Evolutionary conservation across 2,888 invertebrate genomes (phyloP), one percentile per base, ranked within the genome.

Genomic region (Mechanitis messenoides): DNA sequence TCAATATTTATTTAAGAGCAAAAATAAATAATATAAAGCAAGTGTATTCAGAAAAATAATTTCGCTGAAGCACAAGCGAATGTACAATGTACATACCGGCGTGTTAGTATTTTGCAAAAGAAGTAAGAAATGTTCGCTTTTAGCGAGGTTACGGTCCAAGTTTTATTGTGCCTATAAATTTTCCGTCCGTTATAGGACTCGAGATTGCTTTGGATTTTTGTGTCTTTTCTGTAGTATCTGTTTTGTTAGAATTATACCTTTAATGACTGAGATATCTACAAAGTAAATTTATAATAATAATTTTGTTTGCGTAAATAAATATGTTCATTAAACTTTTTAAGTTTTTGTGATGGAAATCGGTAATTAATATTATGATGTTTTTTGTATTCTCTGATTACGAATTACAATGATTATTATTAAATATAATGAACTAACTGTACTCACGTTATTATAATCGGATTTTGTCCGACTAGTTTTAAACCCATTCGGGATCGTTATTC

Each of bases 161-260:
- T 88, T 89, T 89, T 89, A 89, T 89, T 86, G 87, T 82, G 77
- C 80, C 80, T 72, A 89, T 89, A 89, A 89, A 89, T 89, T 88
- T 85, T 80, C 83, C 79, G 81, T 72, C 70, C 74, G 79, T 80
- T 75, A 81, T 82, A 78, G 75, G 76, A 77, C 78, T 79, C 74
- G 82, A 85, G 86, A 87, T 87, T 88, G 87, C 83, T 78, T 79
- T 77, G 80, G 85, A 86, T 87, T 88, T 85, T 87, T 86, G 85
- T 81, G 77, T 78, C 80, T 74, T 74, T 70, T 64, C 67, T 68
- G 64, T 64, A 62, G 65, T 72, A 74, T 72, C 77, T 75, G 50
- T 50, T 50, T 50, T 50, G 50, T 50, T 50, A 50, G 50, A 50
- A 50, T 50, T 50, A 50, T 12, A 50, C 31, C 50, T 50, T 50